phyloP scores from a whole-genome alignment of 2,888 invertebrate genomes.

The Temnothorax rugatulus region DNA sequence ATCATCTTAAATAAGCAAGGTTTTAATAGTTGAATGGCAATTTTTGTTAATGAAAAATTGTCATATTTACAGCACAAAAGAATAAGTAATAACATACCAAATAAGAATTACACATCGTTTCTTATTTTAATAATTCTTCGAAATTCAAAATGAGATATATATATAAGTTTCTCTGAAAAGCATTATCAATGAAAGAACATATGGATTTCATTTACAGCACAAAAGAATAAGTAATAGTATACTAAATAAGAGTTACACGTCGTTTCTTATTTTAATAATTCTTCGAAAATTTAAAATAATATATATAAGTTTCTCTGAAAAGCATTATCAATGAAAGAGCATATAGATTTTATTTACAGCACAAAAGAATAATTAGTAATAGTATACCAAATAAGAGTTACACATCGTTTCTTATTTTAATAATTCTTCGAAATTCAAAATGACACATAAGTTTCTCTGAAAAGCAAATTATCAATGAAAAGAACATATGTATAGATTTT shows the following conservation, averaged over 20 bases:
- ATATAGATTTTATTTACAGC: neutral
- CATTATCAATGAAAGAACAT: neutral
- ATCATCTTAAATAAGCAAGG: neutral
- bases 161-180: neutral
- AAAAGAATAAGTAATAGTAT: conserved; percentile 1
- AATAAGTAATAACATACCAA: neutral
- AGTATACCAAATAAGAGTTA: neutral
- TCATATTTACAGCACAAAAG: neutral
- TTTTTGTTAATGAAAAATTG: neutral
- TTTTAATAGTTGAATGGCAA: neutral
- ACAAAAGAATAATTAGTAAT: conserved; percentile 1
- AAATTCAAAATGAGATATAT: neutral
- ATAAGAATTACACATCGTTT: neutral
- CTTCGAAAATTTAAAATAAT: neutral
- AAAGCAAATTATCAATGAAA: neutral
- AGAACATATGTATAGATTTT: neutral
- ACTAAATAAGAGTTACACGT: neutral
- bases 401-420: neutral
- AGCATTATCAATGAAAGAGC: neutral
- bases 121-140: conserved; percentile 1
- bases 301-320: neutral
- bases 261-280: neutral
- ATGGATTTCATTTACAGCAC: neutral
- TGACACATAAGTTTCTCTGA: neutral
- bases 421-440: neutral